Evolutionary conservation across 2,113 vertebrate genomes (phyloP).

Genomic region (Dipodomys ordii): DNA sequence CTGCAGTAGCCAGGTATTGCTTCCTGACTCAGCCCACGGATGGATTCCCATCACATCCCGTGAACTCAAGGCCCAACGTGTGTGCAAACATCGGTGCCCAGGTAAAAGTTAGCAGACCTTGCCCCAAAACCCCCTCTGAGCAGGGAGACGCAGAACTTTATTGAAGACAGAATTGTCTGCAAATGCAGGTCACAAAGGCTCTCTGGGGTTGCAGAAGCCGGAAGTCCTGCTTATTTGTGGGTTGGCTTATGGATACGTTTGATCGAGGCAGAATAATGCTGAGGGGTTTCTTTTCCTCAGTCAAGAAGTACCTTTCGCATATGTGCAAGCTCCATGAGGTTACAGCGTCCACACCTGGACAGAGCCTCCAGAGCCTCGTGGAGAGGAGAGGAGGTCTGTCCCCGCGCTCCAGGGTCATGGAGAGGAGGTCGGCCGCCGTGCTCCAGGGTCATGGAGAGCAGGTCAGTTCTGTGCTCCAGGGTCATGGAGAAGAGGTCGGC

Average conservation of each 20-base stretch:
- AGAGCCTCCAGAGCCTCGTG: too few relatives aligned
- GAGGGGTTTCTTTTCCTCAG: background rate
- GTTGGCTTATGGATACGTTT: background rate
- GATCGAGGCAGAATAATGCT: background rate
- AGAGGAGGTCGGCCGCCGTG: too few relatives aligned
- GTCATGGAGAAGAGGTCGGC: too few relatives aligned
- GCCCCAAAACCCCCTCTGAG: too few relatives aligned
- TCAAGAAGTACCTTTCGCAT: background rate
- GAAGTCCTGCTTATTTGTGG: background rate
- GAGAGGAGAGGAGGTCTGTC: too few relatives aligned
- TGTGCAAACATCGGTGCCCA: too few relatives aligned
- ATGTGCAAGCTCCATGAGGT: background rate
- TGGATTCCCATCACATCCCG: background rate
- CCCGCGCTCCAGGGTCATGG: too few relatives aligned
- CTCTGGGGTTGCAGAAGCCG: background rate
- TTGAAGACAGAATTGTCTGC: background rate
- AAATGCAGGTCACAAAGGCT: background rate
- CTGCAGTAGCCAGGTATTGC: background rate
- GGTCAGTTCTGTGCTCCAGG: too few relatives aligned
- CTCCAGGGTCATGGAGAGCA: background rate
- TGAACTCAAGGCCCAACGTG: background rate
- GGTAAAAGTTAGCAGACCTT: too few relatives aligned
- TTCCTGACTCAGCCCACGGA: background rate
- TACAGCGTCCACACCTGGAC: background rate
- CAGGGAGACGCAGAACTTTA: too few relatives aligned